Base-by-base conservation (phyloP, 1,140 invertebrate genomes). In the Eumaeus atala region DNA sequence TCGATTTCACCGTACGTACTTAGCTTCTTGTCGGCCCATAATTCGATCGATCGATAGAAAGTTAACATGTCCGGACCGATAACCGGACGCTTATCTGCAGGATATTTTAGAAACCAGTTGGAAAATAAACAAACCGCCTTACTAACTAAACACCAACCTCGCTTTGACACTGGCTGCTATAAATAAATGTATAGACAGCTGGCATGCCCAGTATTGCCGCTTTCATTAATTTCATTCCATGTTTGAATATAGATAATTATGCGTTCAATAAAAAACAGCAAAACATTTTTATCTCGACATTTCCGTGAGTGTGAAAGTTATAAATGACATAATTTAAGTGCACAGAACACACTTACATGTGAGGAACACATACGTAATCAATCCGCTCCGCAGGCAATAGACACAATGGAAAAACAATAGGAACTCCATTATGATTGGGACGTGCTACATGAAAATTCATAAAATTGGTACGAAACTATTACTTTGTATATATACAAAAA, bases 151-250 rank as follows among this genome's bases (percentile, higher is more conserved):
- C 77, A 80, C 76, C 73, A 74, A 67, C 68, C 70, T 64, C 66
- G 67, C 66, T 78, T 84, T 81, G 81, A 83, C 79, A 83, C 69
- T 74, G 72, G 67, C 72, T 67, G 67, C 79, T 85, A 85, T 85
- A 83, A 85, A 85, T 85, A 83, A 82, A 69, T 58, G 79, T 83
- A 83, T 83, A 77, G 79, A 71, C 72, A 69, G 74, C 65, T 70
- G 71, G 72, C 73, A 72, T 72, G 69, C 73, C 73, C 68, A 67
- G 73, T 70, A 77, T 74, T 2, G 21, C 62, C 64, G 65, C 59
- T 44, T 64, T 51, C 64, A 72, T 75, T 73, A 73, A 73, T 73
- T 70, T 67, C 62, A 56, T 61, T 74, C 66, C 68, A 68, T 69
- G 69, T 77, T 70, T 69, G 62, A 74, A 72, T 51, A 11, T 16